Evolutionary conservation across 2,113 vertebrate genomes (phyloP).

Genomic region (Anser brachyrhynchus): DNA sequence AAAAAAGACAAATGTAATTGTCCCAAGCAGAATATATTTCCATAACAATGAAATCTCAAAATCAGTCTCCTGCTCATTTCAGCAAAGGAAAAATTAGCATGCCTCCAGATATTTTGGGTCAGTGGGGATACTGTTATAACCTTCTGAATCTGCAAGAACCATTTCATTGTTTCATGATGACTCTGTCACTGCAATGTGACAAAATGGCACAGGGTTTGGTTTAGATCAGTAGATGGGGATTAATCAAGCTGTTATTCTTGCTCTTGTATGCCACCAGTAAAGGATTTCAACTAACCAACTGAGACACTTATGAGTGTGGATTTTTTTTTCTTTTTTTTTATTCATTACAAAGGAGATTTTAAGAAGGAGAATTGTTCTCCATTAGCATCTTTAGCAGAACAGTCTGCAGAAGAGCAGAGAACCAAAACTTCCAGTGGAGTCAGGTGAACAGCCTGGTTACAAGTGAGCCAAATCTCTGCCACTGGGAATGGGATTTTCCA

Average conservation of each 20-base stretch:
- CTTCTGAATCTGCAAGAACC: not conserved
- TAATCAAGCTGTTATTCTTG: slow-evolving; percentile 47
- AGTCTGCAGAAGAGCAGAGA: not conserved
- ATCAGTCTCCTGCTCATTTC: slow-evolving; percentile 9
- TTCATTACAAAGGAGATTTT: too few species aligned
- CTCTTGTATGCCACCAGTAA: not conserved
- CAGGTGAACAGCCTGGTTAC: not conserved
- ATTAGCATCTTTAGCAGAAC: not conserved
- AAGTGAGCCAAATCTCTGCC: not conserved
- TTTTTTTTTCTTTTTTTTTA: not conserved
- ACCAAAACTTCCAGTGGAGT: not conserved
- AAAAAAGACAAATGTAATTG: not conserved
- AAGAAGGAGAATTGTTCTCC: slow-evolving; percentile 12
- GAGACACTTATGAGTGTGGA: not conserved
- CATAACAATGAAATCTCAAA: slow-evolving; percentile 19
- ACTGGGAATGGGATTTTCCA: not conserved
- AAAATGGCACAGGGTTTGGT: not conserved
- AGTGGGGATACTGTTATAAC: slow-evolving; percentile 26
- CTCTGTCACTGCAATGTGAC: slow-evolving; percentile 29
- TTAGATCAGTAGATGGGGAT: slow-evolving; percentile 32
- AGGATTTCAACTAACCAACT: slow-evolving; percentile 47
- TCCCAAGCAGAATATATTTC: slow-evolving; percentile 5
- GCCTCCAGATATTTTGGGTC: slow-evolving; percentile 14
- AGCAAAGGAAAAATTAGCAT: slow-evolving; percentile 41
- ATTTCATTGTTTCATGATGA: slow-evolving; percentile 41